phyloP scores from a whole-genome alignment of 1,140 invertebrate genomes.

The Drosophila ohnishii region DNA sequence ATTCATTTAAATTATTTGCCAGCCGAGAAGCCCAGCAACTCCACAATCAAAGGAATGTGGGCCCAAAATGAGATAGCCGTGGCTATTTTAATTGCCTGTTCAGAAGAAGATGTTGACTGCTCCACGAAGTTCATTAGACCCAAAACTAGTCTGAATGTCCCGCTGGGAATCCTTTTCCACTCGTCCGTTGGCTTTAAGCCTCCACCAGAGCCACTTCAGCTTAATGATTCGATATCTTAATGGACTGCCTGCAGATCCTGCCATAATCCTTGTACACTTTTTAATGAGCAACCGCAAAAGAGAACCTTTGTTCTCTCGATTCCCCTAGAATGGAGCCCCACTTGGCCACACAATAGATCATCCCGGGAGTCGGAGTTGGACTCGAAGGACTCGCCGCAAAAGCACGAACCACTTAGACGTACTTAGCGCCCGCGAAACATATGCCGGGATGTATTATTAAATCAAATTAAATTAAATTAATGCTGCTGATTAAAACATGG shows the following conservation, averaged over 20 bases:
- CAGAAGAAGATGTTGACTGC: not conserved
- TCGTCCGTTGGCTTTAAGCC: not conserved
- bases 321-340: constrained; percentile 21
- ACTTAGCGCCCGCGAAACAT: constrained; percentile 51
- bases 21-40: constrained; percentile 10
- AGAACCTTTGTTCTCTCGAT: no score
- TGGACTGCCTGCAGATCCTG: constrained; percentile 4
- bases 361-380: constrained; percentile 10
- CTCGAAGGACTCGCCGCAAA: constrained; percentile 22
- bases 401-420: constrained; percentile 69
- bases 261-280: constrained; percentile 33
- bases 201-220: constrained; percentile 1
- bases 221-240: constrained; percentile 15
- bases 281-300: constrained; percentile 43
- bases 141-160: not conserved
- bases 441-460: constrained; percentile 60
- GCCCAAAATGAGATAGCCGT: constrained; percentile 21
- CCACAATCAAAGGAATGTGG: constrained; percentile 25
- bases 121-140: constrained; percentile 11
- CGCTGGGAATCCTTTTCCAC: not conserved
- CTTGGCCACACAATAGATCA: constrained; percentile 66
- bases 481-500: constrained; percentile 68
- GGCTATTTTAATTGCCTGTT: constrained; percentile 33
- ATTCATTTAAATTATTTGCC: constrained; percentile 53
- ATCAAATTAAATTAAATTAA: constrained; percentile 82